A percentile compares a stretch with the other conserved stretches of the same genome.
Evolutionary conservation across 2,797 vertebrate species (phyloP).

Genomic region (Loris lydekkerianus): DNA sequence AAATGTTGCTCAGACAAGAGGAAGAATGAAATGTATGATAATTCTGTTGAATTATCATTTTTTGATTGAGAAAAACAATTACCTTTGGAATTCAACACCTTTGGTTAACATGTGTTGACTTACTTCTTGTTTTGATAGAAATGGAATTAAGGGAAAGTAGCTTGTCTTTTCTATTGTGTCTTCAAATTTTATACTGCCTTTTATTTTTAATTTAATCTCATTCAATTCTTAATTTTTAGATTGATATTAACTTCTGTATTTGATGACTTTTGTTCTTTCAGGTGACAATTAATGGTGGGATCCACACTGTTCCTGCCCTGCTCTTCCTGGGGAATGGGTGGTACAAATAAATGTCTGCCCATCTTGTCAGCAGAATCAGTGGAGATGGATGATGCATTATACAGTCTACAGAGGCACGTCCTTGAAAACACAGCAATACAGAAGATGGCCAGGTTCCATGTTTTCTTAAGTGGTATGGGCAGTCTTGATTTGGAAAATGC

Average conservation of each 20-base stretch:
- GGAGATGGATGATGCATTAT: no score
- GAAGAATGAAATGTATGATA: not conserved
- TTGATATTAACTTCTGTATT: conserved; percentile 92
- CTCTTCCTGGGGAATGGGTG: no score
- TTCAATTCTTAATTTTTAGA: conserved; percentile 91
- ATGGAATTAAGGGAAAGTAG: conserved; percentile 87
- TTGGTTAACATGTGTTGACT: conserved; percentile 71
- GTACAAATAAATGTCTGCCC: no score
- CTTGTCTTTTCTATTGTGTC: conserved; percentile 85
- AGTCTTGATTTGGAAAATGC: no score
- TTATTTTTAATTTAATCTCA: conserved; percentile 91
- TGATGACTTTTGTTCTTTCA: conserved; percentile 90
- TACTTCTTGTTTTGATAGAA: conserved; percentile 79
- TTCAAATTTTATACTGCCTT: conserved; percentile 89
- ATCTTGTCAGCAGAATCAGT: no score
- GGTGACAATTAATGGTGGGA: conserved; percentile 56
- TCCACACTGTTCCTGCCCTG: no score
- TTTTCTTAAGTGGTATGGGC: no score
- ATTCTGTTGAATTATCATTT: conserved; percentile 44
- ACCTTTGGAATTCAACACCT: conserved; percentile 77
- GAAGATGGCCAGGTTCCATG: no score
- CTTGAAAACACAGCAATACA: no score
- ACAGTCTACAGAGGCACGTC: no score
- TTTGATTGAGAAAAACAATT: conserved; percentile 57
- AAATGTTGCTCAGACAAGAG: not conserved